Base-by-base conservation (phyloP, 2,113 vertebrate genomes). In the Dasypus novemcinctus region DNA sequence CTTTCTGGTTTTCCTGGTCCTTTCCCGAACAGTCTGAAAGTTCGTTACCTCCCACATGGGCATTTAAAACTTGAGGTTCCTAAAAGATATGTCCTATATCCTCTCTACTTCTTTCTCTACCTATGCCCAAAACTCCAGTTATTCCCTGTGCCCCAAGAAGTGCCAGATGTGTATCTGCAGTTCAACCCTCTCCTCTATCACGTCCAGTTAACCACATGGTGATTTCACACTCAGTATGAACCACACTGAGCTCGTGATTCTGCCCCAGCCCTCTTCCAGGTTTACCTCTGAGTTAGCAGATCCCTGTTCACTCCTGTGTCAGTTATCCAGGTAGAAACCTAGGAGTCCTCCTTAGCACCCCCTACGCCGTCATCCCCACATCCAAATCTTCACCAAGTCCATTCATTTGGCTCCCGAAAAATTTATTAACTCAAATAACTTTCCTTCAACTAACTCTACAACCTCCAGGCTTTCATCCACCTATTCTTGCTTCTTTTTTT, bases 241-340 rank as follows among this genome's bases (percentile, higher is more conserved):
- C 17, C 23, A 33, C 20, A 2, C 11, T 31, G 36, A 33, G 7
- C 31, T 25, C 1, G 3, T 0, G 21, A 61, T 27, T 75, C 18
- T 20, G 54, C 13, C n/a, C 23, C 8, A 2, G 38, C n/a, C 12
- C 31, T 25, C 25, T 18, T 21, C n/a, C 31, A 15, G n/a, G 21
- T 2, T 15, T 1, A 21, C 23, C 12, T 2, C 1, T 4, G 4
- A n/a, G 1, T 5, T 49, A 4, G 0, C 2, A 33, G n/a, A 3
- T 4, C 9, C 27, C 12, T 27, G 5, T 3, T 36, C 3, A 2
- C 68, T 68, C 6, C 0, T 14, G 6, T 46, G 52, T 49, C 14
- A 52, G 1, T 71, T 64, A 68, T 66, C 33, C 0, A 4, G 23
- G 31, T 1, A 5, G 5, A 75, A 31, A 43, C n/a, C 12, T 7